phyloP scores from a whole-genome alignment of 2,888 invertebrate genomes.

The Athetis lepigone region DNA sequence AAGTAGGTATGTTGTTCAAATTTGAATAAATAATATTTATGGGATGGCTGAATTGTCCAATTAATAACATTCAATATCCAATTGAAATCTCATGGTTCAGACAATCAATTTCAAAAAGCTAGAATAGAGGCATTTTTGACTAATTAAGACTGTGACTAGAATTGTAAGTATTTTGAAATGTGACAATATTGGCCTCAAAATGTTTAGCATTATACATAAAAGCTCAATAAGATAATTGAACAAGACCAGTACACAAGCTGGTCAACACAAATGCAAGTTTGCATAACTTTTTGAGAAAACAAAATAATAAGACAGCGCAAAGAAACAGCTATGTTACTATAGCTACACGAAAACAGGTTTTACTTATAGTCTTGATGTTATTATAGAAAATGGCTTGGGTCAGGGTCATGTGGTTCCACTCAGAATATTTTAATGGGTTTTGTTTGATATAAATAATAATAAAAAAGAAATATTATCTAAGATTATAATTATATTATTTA shows the following conservation, averaged over 20 bases:
- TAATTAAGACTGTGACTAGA: too few species aligned
- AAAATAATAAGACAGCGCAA: conserved; percentile 32
- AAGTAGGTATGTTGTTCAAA: too few species aligned
- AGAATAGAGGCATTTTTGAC: too few species aligned
- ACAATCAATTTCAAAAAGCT: too few species aligned
- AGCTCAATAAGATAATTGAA: conserved; percentile 18
- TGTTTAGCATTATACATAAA: not conserved
- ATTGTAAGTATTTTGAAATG: too few species aligned
- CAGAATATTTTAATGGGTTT: conserved; percentile 38
- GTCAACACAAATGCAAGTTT: conserved; percentile 14
- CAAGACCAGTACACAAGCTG: too few species aligned
- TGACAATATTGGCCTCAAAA: too few species aligned
- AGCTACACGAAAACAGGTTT: conserved; percentile 68
- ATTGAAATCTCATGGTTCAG: too few species aligned
- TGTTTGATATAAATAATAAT: conserved; percentile 1
- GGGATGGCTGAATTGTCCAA: too few species aligned
- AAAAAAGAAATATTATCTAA: conserved; percentile 10
- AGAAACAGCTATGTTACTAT: conserved; percentile 31
- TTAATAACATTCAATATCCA: too few species aligned
- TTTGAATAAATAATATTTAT: too few species aligned
- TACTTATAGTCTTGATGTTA: conserved; percentile 60
- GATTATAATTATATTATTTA: too few species aligned
- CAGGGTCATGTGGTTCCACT: conserved; percentile 67
- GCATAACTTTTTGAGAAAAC: conserved; percentile 29
- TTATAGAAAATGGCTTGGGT: conserved; percentile 73